Evolutionary conservation across 2,113 vertebrate species (phyloP).

Genomic region (Phalacrocorax carbo): DNA sequence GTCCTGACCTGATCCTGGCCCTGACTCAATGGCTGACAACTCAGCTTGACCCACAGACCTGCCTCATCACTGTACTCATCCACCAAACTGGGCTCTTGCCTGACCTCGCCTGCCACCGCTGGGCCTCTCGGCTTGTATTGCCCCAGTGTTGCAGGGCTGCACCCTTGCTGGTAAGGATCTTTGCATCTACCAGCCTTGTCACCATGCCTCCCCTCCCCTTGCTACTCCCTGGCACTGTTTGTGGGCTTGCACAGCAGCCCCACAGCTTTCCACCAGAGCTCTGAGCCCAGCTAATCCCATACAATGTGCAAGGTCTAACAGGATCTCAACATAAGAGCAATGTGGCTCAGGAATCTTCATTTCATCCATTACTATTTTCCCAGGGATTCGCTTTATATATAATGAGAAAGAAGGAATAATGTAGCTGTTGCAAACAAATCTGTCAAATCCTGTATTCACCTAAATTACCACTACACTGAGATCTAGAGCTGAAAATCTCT

Average conservation of each 20-base stretch:
- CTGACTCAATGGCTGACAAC: background rate
- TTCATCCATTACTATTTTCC: background rate
- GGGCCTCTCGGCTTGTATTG: background rate
- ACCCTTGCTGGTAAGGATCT: background rate
- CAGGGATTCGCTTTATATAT: background rate
- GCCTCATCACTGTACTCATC: background rate
- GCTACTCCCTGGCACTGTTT: background rate
- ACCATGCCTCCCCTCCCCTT: background rate
- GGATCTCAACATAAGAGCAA: background rate
- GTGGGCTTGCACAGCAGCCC: background rate
- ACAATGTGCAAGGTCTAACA: background rate
- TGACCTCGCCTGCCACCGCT: background rate
- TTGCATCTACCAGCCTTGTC: background rate
- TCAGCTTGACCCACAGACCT: background rate
- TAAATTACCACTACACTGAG: background rate
- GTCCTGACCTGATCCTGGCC: background rate
- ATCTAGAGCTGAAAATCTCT: background rate
- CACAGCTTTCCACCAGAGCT: background rate
- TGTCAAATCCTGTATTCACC: background rate
- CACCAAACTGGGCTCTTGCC: background rate
- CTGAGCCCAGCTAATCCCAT: background rate
- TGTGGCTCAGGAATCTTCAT: background rate
- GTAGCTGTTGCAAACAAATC: background rate
- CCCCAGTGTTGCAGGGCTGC: background rate
- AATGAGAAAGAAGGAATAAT: background rate